phyloP scores from a whole-genome alignment of 2,113 vertebrate genomes.

The Thunnus maccoyii region DNA sequence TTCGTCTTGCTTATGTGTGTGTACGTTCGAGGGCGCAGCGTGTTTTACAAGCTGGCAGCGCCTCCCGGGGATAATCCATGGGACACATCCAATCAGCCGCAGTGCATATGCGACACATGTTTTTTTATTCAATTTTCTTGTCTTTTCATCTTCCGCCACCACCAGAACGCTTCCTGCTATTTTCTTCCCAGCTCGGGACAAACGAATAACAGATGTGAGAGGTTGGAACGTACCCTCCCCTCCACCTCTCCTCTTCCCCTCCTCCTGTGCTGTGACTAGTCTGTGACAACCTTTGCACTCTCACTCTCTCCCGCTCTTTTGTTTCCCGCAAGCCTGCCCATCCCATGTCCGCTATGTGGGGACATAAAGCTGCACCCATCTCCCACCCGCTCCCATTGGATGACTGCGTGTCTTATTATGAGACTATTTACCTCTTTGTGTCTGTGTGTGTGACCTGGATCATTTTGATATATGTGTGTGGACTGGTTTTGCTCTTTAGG shows the following conservation, averaged over 20 bases:
- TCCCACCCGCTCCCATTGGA: conserved; percentile 59
- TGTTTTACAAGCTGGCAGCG: conserved; percentile 73
- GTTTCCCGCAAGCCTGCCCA: conserved; percentile 69
- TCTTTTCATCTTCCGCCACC: conserved; percentile 97
- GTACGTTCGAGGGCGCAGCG: background rate
- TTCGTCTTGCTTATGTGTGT: conserved; percentile 34
- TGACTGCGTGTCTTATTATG: conserved; percentile 23
- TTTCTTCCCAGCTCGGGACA: conserved; percentile 96
- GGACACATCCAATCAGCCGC: conserved; percentile 90
- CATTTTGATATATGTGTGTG: conserved; percentile 11
- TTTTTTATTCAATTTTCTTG: conserved; percentile 89
- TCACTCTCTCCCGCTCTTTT: conserved; percentile 56
- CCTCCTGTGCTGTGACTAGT: conserved; percentile 68
- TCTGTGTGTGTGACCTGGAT: conserved; percentile 41
- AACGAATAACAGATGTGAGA: conserved; percentile 98
- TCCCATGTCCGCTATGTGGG: conserved; percentile 77
- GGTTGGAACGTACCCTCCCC: conserved; percentile 86
- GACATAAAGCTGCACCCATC: conserved; percentile 72
- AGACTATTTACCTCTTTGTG: conserved; percentile 38
- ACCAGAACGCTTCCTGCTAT: conserved; percentile 96
- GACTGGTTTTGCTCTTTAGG: conserved; percentile 10
- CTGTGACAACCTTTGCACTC: conserved; percentile 92
- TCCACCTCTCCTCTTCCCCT: conserved; percentile 86
- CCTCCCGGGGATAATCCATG: conserved; percentile 77
- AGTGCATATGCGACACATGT: conserved; percentile 91